Base-by-base conservation (phyloP, 1,140 invertebrate genomes). In the Pararge aegeria region DNA sequence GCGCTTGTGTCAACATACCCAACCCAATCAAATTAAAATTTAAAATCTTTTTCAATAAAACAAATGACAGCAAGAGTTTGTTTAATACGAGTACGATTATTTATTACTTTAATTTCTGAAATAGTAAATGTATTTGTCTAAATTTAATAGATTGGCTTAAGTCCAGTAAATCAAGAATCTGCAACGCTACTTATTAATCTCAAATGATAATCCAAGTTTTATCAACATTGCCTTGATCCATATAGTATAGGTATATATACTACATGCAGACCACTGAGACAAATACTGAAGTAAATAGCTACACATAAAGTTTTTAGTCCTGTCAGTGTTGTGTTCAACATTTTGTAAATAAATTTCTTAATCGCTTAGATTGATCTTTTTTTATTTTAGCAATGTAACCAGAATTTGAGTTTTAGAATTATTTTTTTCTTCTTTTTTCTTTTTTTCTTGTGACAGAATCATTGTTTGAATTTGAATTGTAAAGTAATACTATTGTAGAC, bases 61-160 rank as follows among this genome's bases (percentile, higher is more conserved):
- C 3, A 34, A 34, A 34, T 34, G 30, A 12, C 30, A 3, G 10
- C 10, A 34, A 27, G 10, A 27, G 4, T 4, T 27, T 9, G 10
- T 12, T 34, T 12, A 12, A 34, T 34, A 34, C n/a, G 30, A 34
- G 29, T 10, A 34, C 10, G 29, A 1, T 12, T 34, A 10, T 34
- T 34, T 34, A 34, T n/a, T 34, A 34, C n/a, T 3, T 5, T 18
- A 40, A 15, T 16, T 16, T 40, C 13, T 16, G 16, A 18, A 18
- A 40, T 18, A 5, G 38, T 5, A 16, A 5, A 18, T 0, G 3
- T 1, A 40, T 40, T 4, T 40, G 13, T 40, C 49, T 42, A 42
- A 54, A 38, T 54, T 37, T 13, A 55, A 30, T 37, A 30, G 21
- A 51, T 56, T 55, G 61, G 61, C 61, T 44, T 15, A 57, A 30